Percentiles rank a stretch among this genome's conserved stretches.
These are phyloP conservation scores for Geodia barretti DNA, from an alignment of 37 sponge, comb jelly and placozoan species.

Conservation along the genomic window DNA sequence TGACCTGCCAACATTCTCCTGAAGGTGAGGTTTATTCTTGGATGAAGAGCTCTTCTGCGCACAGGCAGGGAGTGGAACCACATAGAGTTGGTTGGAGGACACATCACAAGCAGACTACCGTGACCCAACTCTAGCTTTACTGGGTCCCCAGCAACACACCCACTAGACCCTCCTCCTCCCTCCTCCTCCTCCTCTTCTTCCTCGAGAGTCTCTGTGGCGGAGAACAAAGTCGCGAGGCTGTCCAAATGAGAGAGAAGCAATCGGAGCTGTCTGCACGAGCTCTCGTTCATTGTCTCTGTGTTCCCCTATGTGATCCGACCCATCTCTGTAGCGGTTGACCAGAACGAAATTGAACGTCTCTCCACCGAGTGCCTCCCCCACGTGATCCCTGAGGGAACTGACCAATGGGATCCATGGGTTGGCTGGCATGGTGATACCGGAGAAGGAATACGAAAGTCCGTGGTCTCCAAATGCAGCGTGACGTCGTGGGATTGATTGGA, in stretches of 20 bases:
- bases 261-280: slow-evolving; percentile 31
- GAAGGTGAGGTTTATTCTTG: slow-evolving; percentile 74
- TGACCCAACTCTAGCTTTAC: slow-evolving; percentile 49
- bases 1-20: slow-evolving; percentile 43
- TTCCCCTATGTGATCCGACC: slow-evolving; percentile 68
- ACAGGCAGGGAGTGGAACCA: slow-evolving; percentile 80
- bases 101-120: slow-evolving; percentile 76
- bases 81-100: slow-evolving; percentile 55
- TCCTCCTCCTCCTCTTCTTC: slow-evolving; percentile 36
- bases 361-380: slow-evolving; percentile 14
- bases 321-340: slow-evolving; percentile 74
- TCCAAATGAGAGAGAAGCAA: slow-evolving; percentile 74
- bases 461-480: slow-evolving; percentile 78
- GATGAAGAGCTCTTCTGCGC: slow-evolving; percentile 38
- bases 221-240: slow-evolving; percentile 75
- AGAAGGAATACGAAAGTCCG: slow-evolving; percentile 58
- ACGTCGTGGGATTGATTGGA: slow-evolving; percentile 56
- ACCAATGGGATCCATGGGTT: slow-evolving; percentile 62
- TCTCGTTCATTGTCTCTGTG: slow-evolving; percentile 78
- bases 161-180: slow-evolving; percentile 5
- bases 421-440: slow-evolving; percentile 53
- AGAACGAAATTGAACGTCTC: slow-evolving; percentile 75
- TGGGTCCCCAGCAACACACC: not conserved
- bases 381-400: slow-evolving; percentile 2
- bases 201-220: slow-evolving; percentile 53